These are phyloP conservation scores for Aythya baeri DNA, from an alignment of 2,113 vertebrate species.

Conservation along the genomic window DNA sequence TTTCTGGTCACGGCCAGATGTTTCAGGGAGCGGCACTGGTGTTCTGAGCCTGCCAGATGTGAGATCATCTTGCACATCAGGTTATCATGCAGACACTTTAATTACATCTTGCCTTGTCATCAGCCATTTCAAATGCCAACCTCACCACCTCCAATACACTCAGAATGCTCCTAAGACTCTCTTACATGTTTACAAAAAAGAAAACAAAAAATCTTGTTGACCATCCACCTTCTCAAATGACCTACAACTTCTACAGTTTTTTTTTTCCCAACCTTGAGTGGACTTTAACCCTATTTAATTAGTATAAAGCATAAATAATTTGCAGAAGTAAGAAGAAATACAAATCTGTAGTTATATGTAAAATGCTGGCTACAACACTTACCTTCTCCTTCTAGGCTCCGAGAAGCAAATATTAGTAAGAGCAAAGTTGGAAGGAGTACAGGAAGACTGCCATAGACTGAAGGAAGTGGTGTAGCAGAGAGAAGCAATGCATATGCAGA, in stretches of 20 bases:
- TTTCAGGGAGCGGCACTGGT: accelerated
- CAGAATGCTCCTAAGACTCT: neutral
- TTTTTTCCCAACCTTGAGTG: neutral
- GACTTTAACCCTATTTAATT: neutral
- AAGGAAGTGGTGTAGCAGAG: neutral
- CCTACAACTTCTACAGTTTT: neutral
- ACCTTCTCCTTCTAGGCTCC: neutral
- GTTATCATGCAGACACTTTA: accelerated
- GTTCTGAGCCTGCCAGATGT: neutral
- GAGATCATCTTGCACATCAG: too few species aligned
- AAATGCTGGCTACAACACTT: neutral
- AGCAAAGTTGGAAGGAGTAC: neutral
- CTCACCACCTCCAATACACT: neutral
- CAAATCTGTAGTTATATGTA: neutral
- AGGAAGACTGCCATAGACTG: neutral
- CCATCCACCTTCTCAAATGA: neutral
- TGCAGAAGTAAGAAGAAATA: neutral
- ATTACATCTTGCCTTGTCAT: neutral
- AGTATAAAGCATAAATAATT: neutral
- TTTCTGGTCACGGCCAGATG: neutral
- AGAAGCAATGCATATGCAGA: neutral
- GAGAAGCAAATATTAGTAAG: neutral
- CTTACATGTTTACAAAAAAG: neutral
- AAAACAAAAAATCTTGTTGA: neutral
- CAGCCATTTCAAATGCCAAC: neutral